These are phyloP conservation scores for Procambarus clarkii DNA, from an alignment of 1,140 invertebrate species.

Conservation along the genomic window DNA sequence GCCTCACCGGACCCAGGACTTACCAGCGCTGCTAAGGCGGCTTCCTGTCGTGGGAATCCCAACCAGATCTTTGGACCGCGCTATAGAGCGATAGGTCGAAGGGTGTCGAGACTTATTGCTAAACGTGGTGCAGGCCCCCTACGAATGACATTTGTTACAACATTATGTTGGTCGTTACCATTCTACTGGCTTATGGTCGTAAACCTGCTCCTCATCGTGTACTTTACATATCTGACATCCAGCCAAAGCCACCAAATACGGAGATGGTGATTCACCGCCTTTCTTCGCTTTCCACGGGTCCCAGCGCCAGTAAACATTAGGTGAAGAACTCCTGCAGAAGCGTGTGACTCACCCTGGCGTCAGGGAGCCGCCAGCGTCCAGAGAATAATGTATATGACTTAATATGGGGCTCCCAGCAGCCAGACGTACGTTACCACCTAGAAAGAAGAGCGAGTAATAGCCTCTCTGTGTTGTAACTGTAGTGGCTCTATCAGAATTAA, in stretches of 20 bases:
- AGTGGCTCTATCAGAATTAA: neutral
- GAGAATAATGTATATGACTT: constrained; percentile 9
- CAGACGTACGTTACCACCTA: neutral
- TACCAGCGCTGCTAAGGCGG: neutral
- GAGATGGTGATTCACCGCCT: constrained; percentile 27
- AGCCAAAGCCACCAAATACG: constrained; percentile 17
- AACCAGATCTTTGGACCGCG: neutral
- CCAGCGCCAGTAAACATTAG: constrained; percentile 10
- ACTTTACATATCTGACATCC: neutral
- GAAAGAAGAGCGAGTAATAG: neutral
- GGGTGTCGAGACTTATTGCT: constrained; percentile 5
- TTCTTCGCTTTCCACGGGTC: constrained; percentile 42
- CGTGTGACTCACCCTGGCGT: constrained; percentile 60
- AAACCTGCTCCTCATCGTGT: neutral
- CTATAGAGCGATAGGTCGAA: constrained; percentile 13
- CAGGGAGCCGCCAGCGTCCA: constrained; percentile 43
- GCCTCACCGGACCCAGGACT: constrained; percentile 22
- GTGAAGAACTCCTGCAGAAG: neutral
- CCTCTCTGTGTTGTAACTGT: neutral
- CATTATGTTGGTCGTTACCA: neutral
- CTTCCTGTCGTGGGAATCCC: constrained; percentile 28
- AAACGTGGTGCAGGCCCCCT: neutral
- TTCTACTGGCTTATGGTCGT: neutral
- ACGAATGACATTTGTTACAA: neutral
- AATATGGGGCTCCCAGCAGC: constrained; percentile 6